Evolutionary conservation across 2,797 vertebrate genomes (phyloP), one percentile per base, ranked within the genome.

Genomic region (Telmatherina bonti): DNA sequence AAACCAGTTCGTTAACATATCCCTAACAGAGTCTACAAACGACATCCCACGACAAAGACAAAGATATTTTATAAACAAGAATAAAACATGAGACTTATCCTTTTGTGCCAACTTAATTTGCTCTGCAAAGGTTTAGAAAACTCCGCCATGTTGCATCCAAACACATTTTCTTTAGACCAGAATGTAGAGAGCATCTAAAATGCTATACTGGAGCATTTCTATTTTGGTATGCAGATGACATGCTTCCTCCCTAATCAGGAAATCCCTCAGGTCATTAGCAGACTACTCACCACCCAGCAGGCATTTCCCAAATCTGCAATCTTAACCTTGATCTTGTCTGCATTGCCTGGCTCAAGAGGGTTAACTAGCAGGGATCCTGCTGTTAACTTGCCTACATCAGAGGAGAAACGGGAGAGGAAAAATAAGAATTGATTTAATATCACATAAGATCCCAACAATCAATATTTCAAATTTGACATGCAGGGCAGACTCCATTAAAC

Each of bases 301-400:
- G 98, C 98, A 45, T 99, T 99, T 88, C 98, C 98, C 89, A 99
- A 94, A 87, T 99, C 98, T 59, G 98, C 98, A 76, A 99, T 98
- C 95, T 99, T 99, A 92, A 99, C 98, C 93, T 95, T 96, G 89
- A 99, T 96, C 89, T 97, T 96, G 80, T 98, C 97, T 82, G 96
- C 94, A 86, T 99, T 99, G 87, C 95, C 86, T 83, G 97, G 96
- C 85, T 99, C 98, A 87, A 99, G 95, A 65, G 98, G 98, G 95
- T 99, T 99, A 88, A 98, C 90, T 58, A 99, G 94, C 86, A 98
- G 94, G 88, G 95, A 96, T 78, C 96, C 96, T 86, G 96, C 96
- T 86, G 95, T 81, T 65, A 91, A 92, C 91, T 98, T 99, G 82
- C 91, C 97, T 98, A 67, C 60, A 79, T 35, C 45, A 76, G 41